Conservation (phyloP, 1,140 invertebrate genomes). For the Andricus grossulariae region DNA sequence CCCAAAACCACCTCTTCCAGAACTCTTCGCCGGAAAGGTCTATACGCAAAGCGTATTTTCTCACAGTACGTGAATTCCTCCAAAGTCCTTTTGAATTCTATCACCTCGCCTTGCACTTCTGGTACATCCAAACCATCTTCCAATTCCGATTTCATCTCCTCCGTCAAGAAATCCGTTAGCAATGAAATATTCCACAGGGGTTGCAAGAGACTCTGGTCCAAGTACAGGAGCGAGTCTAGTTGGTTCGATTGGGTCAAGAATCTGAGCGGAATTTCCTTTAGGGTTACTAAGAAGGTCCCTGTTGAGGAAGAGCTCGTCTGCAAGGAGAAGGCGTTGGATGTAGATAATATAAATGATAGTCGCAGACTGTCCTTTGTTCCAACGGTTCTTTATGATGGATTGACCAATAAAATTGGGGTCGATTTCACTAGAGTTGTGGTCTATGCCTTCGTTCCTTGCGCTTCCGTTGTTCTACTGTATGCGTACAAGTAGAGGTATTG, state of each 20-base stretch:
- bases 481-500: constrained; percentile 53
- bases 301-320: constrained; percentile 58
- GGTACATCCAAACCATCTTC: not conserved
- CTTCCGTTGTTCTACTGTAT: constrained; percentile 61
- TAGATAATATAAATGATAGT: constrained; percentile 55
- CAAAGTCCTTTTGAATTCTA: not conserved
- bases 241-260: constrained; percentile 17
- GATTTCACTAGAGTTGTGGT: constrained; percentile 63
- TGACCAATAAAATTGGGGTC: constrained; percentile 59
- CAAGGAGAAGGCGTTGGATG: constrained; percentile 62
- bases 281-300: constrained; percentile 58
- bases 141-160: not conserved
- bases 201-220: constrained; percentile 11
- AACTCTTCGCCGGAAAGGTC: constrained; percentile 23
- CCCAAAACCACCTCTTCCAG: not conserved
- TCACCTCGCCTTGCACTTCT: not conserved
- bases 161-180: not conserved
- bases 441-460: constrained; percentile 65
- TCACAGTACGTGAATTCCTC: not conserved
- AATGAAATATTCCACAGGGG: constrained; percentile 20
- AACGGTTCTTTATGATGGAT: constrained; percentile 58
- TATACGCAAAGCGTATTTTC: constrained; percentile 34
- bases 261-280: not conserved
- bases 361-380: constrained; percentile 64
- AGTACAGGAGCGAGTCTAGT: constrained; percentile 12